Conservation (phyloP, 2,113 vertebrate genomes). For the Jacana jacana region DNA sequence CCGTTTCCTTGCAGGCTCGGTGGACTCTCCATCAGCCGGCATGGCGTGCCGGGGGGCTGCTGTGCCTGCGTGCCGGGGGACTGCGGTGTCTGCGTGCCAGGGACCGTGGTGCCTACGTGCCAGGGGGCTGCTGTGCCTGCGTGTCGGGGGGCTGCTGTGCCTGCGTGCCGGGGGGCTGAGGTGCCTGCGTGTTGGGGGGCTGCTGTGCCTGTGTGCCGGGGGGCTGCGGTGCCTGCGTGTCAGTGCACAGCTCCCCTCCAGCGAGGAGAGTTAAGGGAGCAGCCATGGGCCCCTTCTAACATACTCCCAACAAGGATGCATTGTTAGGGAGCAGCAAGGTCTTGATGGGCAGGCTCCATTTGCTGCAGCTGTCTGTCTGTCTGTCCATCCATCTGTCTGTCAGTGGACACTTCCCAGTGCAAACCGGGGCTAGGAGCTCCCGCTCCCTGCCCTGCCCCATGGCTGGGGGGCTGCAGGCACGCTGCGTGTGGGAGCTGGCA, state of each 20-base stretch:
- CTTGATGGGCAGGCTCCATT: not conserved
- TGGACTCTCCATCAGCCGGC: not conserved
- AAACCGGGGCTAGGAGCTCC: not conserved
- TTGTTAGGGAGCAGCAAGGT: not conserved
- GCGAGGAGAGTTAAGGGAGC: fast-evolving
- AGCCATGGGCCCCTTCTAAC: not conserved
- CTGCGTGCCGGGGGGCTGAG: too few species aligned
- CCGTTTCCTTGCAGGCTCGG: not conserved
- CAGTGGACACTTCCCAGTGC: not conserved
- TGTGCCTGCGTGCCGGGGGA: fast-evolving
- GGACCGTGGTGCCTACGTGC: too few species aligned
- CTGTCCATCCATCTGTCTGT: not conserved
- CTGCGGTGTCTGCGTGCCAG: not conserved
- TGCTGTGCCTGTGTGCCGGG: too few species aligned
- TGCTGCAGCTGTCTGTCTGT: not conserved
- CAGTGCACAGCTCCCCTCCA: not conserved
- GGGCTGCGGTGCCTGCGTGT: not conserved
- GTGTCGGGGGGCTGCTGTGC: too few species aligned
- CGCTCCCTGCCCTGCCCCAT: not conserved
- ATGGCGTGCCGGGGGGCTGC: fast-evolving
- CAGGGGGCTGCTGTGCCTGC: too few species aligned
- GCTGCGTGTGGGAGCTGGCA: not conserved
- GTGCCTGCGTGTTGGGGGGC: too few species aligned
- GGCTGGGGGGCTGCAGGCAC: not conserved
- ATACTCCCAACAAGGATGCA: not conserved